Evolutionary conservation across 2,888 invertebrate species (phyloP).

Genomic region (Ornithoptera priamus): DNA sequence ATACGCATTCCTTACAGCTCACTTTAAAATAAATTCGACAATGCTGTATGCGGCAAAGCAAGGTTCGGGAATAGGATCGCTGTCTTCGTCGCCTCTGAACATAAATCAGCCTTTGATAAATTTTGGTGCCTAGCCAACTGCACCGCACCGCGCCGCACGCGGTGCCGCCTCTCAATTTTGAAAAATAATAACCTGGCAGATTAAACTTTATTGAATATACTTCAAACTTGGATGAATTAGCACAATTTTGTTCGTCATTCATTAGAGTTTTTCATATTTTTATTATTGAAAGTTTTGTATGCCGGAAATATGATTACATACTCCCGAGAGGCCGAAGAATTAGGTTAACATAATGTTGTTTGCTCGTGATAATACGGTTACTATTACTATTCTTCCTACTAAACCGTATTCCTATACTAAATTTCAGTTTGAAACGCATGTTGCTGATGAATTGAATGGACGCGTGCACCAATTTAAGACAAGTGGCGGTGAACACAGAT

Average conservation of each 20-base stretch:
- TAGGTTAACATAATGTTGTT: no score
- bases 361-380: no score
- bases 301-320: no score
- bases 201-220: constrained; percentile 19
- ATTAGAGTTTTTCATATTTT: neutral
- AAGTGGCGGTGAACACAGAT: no score
- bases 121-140: constrained; percentile 77
- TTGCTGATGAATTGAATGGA: no score
- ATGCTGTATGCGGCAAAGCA: constrained; percentile 46
- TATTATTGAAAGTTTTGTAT: no score
- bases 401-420: no score
- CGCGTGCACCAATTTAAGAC: no score
- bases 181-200: constrained; percentile 24
- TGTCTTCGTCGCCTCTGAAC: constrained; percentile 68
- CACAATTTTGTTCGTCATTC: neutral
- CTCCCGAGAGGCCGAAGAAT: no score
- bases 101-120: constrained; percentile 78
- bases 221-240: neutral
- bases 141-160: constrained; percentile 41
- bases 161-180: constrained; percentile 28
- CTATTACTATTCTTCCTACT: no score
- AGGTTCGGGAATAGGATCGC: constrained; percentile 63
- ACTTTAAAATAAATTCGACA: constrained; percentile 35
- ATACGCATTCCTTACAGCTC: neutral
- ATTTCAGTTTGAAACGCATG: no score